These are phyloP conservation scores for Pogonocichla stellata DNA, from an alignment of 2,113 vertebrate genomes.

Conservation along the genomic window DNA sequence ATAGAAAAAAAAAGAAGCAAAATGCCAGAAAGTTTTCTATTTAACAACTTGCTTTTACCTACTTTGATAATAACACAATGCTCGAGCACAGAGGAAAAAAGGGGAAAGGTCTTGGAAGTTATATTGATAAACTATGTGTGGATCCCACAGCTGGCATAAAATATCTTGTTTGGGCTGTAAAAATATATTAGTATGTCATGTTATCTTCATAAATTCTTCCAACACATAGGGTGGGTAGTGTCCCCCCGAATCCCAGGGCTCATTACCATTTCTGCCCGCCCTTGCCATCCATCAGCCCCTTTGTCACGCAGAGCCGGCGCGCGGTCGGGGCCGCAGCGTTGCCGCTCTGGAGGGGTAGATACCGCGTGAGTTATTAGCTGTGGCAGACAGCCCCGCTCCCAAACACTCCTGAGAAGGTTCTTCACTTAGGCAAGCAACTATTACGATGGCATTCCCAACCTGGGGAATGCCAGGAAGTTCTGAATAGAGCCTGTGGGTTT, in stretches of 20 bases:
- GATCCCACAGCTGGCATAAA: constrained; percentile 74
- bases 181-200: constrained; percentile 84
- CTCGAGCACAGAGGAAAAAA: constrained; percentile 50
- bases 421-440: constrained; percentile 63
- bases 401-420: constrained; percentile 69
- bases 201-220: constrained; percentile 85
- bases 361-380: constrained; percentile 79
- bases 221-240: constrained; percentile 73
- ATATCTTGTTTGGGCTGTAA: constrained; percentile 83
- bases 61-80: constrained; percentile 51
- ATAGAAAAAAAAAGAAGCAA: not conserved
- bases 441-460: constrained; percentile 57
- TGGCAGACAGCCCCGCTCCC: constrained; percentile 72
- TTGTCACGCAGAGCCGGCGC: constrained; percentile 65
- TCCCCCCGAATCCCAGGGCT: constrained; percentile 68
- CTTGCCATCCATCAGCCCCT: constrained; percentile 71
- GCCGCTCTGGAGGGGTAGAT: constrained; percentile 71
- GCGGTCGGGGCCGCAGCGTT: constrained; percentile 59
- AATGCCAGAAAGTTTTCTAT: constrained; percentile 4
- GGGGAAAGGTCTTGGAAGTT: constrained; percentile 73
- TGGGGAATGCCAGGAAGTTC: constrained; percentile 45
- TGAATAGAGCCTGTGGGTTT: constrained; percentile 23
- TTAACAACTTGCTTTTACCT: constrained; percentile 43
- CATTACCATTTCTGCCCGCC: constrained; percentile 66
- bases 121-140: constrained; percentile 79